Percentiles rank a stretch among this genome's conserved stretches.
phyloP scores from a whole-genome alignment of 1,140 invertebrate genomes.

The Drosophila novamexicana region DNA sequence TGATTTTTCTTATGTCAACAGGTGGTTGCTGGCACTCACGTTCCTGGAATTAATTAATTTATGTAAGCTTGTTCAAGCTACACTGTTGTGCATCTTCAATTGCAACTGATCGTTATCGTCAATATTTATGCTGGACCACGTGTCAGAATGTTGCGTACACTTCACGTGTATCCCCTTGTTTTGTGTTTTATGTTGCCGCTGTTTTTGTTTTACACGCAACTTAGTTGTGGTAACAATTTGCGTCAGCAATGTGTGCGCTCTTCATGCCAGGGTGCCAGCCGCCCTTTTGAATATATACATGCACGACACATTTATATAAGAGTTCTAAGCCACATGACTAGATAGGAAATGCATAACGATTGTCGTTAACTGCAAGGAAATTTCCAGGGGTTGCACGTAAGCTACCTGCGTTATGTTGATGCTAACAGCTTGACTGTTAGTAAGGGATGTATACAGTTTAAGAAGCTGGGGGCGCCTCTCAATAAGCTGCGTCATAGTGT shows the following conservation, averaged over 20 bases:
- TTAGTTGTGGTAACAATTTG: slow-evolving; percentile 71
- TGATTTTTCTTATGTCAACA: background rate
- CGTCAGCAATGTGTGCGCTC: slow-evolving; percentile 58
- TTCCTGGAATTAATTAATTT: slow-evolving; percentile 79
- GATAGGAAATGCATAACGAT: background rate
- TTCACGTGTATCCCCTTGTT: slow-evolving; percentile 57
- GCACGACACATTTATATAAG: slow-evolving; percentile 34
- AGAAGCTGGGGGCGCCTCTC: no score
- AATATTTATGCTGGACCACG: slow-evolving; percentile 30
- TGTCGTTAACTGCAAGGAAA: background rate
- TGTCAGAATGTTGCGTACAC: slow-evolving; percentile 33
- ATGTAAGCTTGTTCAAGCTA: slow-evolving; percentile 64
- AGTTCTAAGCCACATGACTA: background rate
- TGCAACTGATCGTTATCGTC: slow-evolving; percentile 32
- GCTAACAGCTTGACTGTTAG: slow-evolving; percentile 1
- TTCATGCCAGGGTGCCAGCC: slow-evolving; percentile 7
- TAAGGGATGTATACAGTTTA: no score
- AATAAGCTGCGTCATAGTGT: no score
- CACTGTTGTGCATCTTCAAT: slow-evolving; percentile 12
- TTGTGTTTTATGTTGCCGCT: slow-evolving; percentile 17
- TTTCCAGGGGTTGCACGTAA: background rate
- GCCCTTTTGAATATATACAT: background rate
- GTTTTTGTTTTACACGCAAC: slow-evolving; percentile 54
- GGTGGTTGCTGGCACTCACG: slow-evolving; percentile 47
- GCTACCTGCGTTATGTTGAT: background rate